These are phyloP conservation scores for Eugnorisma glareosa DNA, from an alignment of 2,888 invertebrate genomes.

Conservation along the genomic window DNA sequence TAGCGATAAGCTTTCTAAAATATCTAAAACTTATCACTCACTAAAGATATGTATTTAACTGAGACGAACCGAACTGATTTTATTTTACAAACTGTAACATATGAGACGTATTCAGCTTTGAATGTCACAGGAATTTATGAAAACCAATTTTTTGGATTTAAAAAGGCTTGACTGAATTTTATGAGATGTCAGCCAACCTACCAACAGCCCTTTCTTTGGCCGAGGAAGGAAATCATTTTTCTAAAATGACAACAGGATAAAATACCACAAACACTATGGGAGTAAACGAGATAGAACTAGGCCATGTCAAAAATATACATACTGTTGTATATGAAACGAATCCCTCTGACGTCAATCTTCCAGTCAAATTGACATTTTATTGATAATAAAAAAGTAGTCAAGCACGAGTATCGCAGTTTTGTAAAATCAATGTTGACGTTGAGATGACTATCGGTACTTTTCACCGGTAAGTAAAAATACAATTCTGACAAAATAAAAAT, in stretches of 20 bases:
- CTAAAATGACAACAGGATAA: constrained; percentile 64
- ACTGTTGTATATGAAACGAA: constrained; percentile 23
- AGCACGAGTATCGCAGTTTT: constrained; percentile 13
- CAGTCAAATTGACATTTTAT: constrained; percentile 60
- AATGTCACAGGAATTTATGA: constrained; percentile 52
- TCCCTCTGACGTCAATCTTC: constrained; percentile 43
- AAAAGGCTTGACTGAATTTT: constrained; percentile 47
- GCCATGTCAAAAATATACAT: constrained; percentile 34
- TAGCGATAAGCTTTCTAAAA: constrained; percentile 62
- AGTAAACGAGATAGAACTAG: constrained; percentile 31
- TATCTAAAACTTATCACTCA: constrained; percentile 64
- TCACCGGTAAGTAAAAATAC: not conserved
- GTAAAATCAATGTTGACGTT: constrained; percentile 22
- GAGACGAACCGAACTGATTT: constrained; percentile 33
- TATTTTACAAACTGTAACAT: not conserved
- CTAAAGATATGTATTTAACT: constrained; percentile 35
- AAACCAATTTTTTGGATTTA: constrained; percentile 33
- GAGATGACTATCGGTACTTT: not conserved
- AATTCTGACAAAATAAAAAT: not conserved
- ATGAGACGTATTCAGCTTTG: constrained; percentile 6
- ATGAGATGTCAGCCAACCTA: constrained; percentile 42
- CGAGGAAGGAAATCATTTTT: constrained; percentile 24
- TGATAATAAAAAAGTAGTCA: constrained; percentile 37
- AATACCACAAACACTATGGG: not conserved
- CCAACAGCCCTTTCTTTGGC: constrained; percentile 54